Percentiles rank a stretch among this genome's conserved stretches.
phyloP scores from a whole-genome alignment of 2,888 invertebrate species.

The Acholoe squamosa region DNA sequence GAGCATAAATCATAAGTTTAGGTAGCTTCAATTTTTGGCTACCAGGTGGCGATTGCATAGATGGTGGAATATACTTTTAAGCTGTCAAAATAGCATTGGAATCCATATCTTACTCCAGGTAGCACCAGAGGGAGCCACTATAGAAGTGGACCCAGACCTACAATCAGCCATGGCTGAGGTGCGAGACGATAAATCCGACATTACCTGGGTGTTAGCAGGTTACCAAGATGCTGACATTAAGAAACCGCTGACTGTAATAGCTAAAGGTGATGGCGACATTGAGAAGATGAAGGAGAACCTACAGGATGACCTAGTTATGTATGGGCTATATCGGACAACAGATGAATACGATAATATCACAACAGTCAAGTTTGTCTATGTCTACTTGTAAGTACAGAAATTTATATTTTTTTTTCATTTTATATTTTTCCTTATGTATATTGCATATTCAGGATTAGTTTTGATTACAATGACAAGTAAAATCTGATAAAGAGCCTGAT shows the following conservation, averaged over 20 bases:
- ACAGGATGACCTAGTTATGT: constrained; percentile 77
- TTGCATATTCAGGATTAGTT: too few species aligned
- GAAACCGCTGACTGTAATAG: constrained; percentile 73
- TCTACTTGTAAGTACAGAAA: constrained; percentile 77
- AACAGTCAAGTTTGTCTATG: constrained; percentile 82
- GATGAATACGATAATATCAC: constrained; percentile 79
- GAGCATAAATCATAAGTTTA: too few species aligned
- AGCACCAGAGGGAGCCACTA: constrained; percentile 73
- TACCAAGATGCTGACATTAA: constrained; percentile 74
- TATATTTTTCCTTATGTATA: too few species aligned
- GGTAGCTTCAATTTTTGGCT: too few species aligned
- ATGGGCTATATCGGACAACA: constrained; percentile 78
- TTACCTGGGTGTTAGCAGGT: constrained; percentile 76
- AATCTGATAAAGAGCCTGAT: too few species aligned
- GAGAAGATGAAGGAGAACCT: constrained; percentile 74
- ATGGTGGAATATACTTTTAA: too few species aligned
- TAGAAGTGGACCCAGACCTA: constrained; percentile 68
- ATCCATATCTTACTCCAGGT: too few species aligned
- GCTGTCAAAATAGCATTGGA: too few species aligned
- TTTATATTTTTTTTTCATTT: neutral
- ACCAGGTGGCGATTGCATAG: too few species aligned
- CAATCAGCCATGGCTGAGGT: constrained; percentile 74
- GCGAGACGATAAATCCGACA: constrained; percentile 72
- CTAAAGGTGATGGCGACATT: constrained; percentile 76
- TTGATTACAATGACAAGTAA: too few species aligned